Conservation (phyloP, 1,140 invertebrate species). For the Pararge aegeria region DNA sequence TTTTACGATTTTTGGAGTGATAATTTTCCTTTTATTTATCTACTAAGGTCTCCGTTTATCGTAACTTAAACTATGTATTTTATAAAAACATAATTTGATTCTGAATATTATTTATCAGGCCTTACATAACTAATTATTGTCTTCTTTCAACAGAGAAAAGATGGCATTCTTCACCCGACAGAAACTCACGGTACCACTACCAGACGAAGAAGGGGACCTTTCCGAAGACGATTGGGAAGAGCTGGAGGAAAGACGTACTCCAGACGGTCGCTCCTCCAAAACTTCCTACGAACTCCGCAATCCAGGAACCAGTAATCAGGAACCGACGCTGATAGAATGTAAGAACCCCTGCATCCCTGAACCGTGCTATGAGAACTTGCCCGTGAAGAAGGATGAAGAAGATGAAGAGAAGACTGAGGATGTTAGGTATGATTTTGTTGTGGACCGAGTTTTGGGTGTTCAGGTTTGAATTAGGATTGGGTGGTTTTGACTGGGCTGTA, state of each 20-base stretch:
- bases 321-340: conserved; percentile 52
- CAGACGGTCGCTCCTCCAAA: conserved; percentile 64
- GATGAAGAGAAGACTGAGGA: conserved; percentile 72
- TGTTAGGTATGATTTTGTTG: conserved; percentile 85
- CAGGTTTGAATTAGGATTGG: conserved; percentile 76
- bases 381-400: conserved; percentile 47
- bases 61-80: too few species aligned
- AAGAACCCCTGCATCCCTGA: conserved; percentile 61
- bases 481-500: conserved; percentile 11
- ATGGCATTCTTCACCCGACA: conserved; percentile 96
- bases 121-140: too few species aligned
- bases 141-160: conserved; percentile 88
- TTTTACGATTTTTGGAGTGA: too few species aligned
- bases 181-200: conserved; percentile 88
- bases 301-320: conserved; percentile 19
- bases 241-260: conserved; percentile 58
- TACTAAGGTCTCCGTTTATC: too few species aligned
- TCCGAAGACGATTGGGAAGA: conserved; percentile 73
- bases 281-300: conserved; percentile 65
- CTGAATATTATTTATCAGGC: too few species aligned
- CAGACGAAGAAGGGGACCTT: conserved; percentile 82
- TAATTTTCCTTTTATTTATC: too few species aligned
- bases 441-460: conserved; percentile 84
- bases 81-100: too few species aligned
- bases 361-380: conserved; percentile 34